These are phyloP conservation scores for Tiphia femorata DNA, from an alignment of 2,888 invertebrate genomes.

Conservation along the genomic window DNA sequence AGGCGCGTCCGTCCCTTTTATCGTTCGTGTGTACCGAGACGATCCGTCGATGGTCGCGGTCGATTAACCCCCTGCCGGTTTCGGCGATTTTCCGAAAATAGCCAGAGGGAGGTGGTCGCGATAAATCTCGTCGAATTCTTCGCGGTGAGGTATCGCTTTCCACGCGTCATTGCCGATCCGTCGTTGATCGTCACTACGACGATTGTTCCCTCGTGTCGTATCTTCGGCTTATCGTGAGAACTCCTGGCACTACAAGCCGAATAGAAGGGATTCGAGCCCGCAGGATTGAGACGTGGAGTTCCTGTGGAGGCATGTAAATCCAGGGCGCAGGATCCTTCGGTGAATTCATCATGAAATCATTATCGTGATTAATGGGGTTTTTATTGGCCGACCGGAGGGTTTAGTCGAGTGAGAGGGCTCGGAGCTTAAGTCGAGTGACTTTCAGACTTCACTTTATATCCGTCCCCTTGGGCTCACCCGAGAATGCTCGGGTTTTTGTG, in stretches of 20 bases:
- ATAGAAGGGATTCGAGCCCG: no score
- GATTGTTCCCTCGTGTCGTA: no score
- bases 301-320: background rate
- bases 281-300: background rate
- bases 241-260: no score
- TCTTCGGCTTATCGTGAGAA: no score
- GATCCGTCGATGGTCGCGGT: slow-evolving; percentile 32
- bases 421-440: no score
- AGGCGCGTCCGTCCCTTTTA: slow-evolving; percentile 26
- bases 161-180: slow-evolving; percentile 25
- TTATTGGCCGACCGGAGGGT: slow-evolving; percentile 24
- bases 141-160: slow-evolving; percentile 28
- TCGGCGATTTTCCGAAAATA: slow-evolving; percentile 23
- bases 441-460: no score
- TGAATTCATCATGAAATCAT: slow-evolving; percentile 7
- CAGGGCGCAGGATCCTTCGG: background rate
- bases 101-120: slow-evolving; percentile 15
- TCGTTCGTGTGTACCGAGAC: slow-evolving; percentile 29
- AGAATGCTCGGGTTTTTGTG: no score
- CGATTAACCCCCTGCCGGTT: slow-evolving; percentile 38
- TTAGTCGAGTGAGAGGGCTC: slow-evolving; percentile 11
- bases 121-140: slow-evolving; percentile 27
- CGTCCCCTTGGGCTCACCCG: no score
- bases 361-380: slow-evolving; percentile 29
- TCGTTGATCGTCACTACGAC: no score